phyloP scores from a whole-genome alignment of 2,797 vertebrate genomes.

The Sardinella longiceps region DNA sequence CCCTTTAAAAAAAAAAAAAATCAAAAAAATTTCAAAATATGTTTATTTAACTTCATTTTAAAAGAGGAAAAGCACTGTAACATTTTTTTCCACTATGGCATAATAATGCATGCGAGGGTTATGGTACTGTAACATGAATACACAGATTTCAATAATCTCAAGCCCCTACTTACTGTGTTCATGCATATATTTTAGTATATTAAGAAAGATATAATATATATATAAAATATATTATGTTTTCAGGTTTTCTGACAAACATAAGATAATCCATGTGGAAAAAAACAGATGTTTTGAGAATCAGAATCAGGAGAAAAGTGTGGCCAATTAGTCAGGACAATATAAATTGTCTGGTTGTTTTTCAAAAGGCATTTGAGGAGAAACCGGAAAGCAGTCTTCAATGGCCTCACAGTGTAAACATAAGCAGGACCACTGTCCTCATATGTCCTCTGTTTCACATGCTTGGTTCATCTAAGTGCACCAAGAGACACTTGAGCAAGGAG shows the following conservation, averaged over 20 bases:
- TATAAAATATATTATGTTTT: no score
- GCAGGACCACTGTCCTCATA: neutral
- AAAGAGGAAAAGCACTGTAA: no score
- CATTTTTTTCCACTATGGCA: no score
- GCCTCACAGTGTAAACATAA: neutral
- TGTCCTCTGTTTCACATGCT: neutral
- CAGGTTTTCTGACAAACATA: neutral
- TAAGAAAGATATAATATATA: neutral
- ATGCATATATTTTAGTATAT: neutral
- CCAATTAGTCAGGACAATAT: conserved; percentile 3
- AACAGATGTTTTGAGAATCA: neutral
- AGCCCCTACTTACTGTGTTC: neutral
- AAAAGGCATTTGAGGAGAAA: neutral
- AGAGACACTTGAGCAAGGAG: neutral
- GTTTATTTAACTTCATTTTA: no score
- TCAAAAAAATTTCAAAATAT: no score
- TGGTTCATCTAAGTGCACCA: neutral
- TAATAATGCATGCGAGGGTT: no score
- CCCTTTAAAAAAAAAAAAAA: no score
- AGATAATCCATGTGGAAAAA: neutral
- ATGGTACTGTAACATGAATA: no score
- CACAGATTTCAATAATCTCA: no score
- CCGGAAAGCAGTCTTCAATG: neutral
- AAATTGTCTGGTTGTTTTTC: neutral
- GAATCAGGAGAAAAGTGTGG: no score